phyloP scores from a whole-genome alignment of 2,797 vertebrate genomes.

The Aotus griseimembra region DNA sequence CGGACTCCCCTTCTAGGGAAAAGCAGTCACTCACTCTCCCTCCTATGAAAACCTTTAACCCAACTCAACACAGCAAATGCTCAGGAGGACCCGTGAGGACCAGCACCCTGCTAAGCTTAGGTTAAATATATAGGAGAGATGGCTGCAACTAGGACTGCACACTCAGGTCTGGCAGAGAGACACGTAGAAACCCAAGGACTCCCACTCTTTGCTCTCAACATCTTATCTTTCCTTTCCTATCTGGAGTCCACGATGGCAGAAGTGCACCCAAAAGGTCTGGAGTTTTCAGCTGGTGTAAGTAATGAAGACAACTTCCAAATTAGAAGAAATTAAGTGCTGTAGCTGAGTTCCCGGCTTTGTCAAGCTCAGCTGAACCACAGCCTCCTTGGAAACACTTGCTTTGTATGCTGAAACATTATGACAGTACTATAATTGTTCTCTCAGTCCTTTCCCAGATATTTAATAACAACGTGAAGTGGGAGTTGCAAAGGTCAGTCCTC shows the following conservation, averaged over 20 bases:
- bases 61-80: neutral
- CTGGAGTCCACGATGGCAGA: neutral
- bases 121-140: rapidly evolving
- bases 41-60: neutral
- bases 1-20: neutral
- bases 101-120: neutral
- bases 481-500: slow-evolving; percentile 57
- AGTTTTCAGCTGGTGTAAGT: neutral
- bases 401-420: neutral
- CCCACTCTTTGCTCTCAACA: neutral
- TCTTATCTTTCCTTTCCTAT: neutral
- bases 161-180: neutral
- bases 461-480: slow-evolving; percentile 50
- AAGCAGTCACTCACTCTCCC: neutral
- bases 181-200: neutral
- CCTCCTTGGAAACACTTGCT: neutral
- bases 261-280: rapidly evolving
- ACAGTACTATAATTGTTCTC: slow-evolving; percentile 71
- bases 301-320: slow-evolving; percentile 65
- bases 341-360: slow-evolving; percentile 2
- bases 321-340: slow-evolving; percentile 37
- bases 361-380: neutral
- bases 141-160: neutral
- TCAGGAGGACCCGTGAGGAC: neutral
- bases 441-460: slow-evolving; percentile 69